A percentile compares a stretch with the other conserved stretches of the same genome.
Conservation (phyloP, 2,113 vertebrate species). For the Xenopus tropicalis region DNA sequence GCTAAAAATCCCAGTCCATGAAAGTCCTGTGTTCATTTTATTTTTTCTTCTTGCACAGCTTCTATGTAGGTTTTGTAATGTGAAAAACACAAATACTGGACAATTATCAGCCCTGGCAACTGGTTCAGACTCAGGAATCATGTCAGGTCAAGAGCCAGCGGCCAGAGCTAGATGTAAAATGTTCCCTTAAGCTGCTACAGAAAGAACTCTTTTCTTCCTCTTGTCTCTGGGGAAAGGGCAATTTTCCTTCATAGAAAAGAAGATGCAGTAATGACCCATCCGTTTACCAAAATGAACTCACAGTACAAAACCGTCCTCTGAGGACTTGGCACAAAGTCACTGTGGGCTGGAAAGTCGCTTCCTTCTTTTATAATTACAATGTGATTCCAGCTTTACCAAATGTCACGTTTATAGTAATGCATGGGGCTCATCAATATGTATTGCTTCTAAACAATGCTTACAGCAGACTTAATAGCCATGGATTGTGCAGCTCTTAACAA, state of each 20-base stretch:
- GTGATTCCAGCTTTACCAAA: background rate
- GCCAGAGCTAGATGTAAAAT: conserved; percentile 42
- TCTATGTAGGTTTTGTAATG: background rate
- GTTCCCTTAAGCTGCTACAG: conserved; percentile 42
- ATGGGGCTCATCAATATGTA: background rate
- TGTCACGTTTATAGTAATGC: background rate
- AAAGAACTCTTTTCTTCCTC: conserved; percentile 23
- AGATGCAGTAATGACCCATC: conserved; percentile 34
- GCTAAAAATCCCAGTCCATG: too few relatives aligned
- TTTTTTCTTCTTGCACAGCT: background rate
- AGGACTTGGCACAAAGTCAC: conserved; percentile 15
- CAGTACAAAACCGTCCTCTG: conserved; percentile 17
- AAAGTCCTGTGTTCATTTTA: too few relatives aligned
- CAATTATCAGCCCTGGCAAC: conserved; percentile 13
- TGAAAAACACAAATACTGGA: background rate
- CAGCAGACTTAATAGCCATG: too few relatives aligned
- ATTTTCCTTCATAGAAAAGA: conserved; percentile 36
- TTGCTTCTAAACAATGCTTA: background rate
- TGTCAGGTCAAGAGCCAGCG: conserved; percentile 44
- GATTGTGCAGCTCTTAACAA: too few relatives aligned
- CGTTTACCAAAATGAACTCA: conserved; percentile 35
- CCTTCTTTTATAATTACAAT: background rate
- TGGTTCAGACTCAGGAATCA: conserved; percentile 32
- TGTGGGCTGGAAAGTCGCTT: background rate
- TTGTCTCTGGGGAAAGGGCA: conserved; percentile 28